Percentiles rank a stretch among this genome's conserved stretches.
These are phyloP conservation scores for Ailurus styani DNA, from an alignment of 2,113 vertebrate species.

Conservation along the genomic window DNA sequence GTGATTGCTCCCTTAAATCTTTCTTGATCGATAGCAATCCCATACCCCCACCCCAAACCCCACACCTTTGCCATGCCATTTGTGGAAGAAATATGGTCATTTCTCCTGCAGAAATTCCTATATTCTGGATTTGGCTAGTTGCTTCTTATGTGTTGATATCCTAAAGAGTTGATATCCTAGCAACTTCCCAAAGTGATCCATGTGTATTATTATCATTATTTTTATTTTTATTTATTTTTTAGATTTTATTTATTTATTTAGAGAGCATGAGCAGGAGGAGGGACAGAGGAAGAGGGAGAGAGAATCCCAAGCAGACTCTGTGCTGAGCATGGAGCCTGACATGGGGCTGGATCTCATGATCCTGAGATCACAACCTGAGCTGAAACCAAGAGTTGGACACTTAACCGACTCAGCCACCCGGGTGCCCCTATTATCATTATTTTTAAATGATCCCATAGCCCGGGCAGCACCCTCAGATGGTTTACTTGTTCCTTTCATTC, in stretches of 20 bases:
- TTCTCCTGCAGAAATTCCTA: neutral
- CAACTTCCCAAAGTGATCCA: neutral
- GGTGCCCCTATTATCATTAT: neutral
- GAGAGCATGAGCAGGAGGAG: neutral
- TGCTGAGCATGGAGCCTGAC: rapidly evolving
- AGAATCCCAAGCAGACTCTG: neutral
- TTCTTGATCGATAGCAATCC: neutral
- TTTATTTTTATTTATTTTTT: neutral
- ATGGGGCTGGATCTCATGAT: neutral
- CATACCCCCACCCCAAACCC: neutral
- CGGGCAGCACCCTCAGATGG: neutral
- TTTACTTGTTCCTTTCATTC: neutral
- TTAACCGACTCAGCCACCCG: neutral
- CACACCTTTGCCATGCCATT: neutral
- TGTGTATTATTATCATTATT: neutral
- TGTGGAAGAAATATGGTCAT: neutral
- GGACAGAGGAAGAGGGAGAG: neutral
- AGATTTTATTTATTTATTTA: neutral
- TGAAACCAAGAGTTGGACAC: neutral
- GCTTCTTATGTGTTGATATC: neutral
- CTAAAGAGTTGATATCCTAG: neutral
- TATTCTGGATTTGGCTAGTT: neutral
- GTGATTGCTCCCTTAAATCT: neutral
- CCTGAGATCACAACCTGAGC: neutral
- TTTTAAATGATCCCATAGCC: neutral